These are phyloP conservation scores for Prochilodus magdalenae DNA, from an alignment of 2,113 vertebrate genomes.

Conservation along the genomic window DNA sequence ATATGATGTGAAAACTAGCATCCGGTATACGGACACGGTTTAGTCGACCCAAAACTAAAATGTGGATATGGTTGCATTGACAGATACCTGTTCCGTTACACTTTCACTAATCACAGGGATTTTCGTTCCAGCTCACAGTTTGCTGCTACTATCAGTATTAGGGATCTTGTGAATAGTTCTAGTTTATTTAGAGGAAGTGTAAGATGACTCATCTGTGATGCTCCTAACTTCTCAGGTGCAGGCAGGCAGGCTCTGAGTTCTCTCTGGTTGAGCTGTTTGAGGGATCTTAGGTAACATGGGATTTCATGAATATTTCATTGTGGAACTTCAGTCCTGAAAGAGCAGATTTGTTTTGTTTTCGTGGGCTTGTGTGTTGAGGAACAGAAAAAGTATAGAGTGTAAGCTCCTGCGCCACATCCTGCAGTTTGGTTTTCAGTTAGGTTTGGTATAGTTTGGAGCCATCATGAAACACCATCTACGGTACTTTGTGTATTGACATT, in stretches of 20 bases:
- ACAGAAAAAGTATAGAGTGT: background rate
- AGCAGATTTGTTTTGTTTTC: slow-evolving; percentile 7
- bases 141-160: background rate
- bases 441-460: background rate
- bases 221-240: background rate
- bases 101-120: background rate
- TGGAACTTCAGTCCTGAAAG: slow-evolving; percentile 18
- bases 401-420: background rate
- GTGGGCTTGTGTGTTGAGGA: background rate
- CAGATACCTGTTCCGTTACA: background rate
- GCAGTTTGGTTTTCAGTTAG: background rate
- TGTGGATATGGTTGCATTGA: background rate
- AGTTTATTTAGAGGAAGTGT: slow-evolving; percentile 35
- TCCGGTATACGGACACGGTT: no score
- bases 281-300: slow-evolving; percentile 27
- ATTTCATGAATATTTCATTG: slow-evolving; percentile 37
- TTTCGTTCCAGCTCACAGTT: background rate
- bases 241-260: background rate
- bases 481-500: no score
- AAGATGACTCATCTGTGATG: slow-evolving; percentile 19
- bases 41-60: background rate
- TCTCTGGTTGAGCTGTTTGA: background rate
- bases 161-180: slow-evolving; percentile 8
- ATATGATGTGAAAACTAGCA: no score
- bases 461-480: no score